These are phyloP conservation scores for Megaceryle maxima DNA, from an alignment of 2,113 vertebrate species.

Conservation along the genomic window DNA sequence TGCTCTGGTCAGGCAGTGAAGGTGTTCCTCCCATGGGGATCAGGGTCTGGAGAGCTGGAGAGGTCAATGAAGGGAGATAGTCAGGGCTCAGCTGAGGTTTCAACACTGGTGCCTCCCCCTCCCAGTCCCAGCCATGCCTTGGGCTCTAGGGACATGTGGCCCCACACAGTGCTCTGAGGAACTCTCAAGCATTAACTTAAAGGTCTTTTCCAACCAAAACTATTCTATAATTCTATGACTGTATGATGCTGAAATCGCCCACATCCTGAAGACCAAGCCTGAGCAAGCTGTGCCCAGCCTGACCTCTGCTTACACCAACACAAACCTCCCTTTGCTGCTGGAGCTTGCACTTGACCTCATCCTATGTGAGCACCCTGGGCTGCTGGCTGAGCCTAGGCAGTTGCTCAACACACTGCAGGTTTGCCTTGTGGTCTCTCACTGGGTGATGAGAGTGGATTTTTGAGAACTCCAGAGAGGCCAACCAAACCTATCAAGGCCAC, in stretches of 20 bases:
- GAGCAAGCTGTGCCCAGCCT: neutral
- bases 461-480: neutral
- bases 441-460: neutral
- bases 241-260: neutral
- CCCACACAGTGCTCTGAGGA: fast-evolving
- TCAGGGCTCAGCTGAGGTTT: neutral
- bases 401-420: fast-evolving
- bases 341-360: neutral
- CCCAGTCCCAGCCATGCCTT: neutral
- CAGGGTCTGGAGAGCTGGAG: constrained; percentile 64
- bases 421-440: neutral
- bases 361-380: fast-evolving
- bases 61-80: neutral
- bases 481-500: fast-evolving
- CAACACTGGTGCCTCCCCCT: fast-evolving
- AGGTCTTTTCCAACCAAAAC: neutral
- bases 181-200: fast-evolving
- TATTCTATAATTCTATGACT: no score
- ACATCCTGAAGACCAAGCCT: neutral
- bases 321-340: neutral
- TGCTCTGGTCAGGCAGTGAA: constrained; percentile 14
- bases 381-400: fast-evolving
- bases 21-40: constrained; percentile 33
- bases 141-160: fast-evolving
- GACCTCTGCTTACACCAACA: neutral